These are phyloP conservation scores for Drosophila stalkeri DNA, from an alignment of 2,888 invertebrate species.

Conservation along the genomic window DNA sequence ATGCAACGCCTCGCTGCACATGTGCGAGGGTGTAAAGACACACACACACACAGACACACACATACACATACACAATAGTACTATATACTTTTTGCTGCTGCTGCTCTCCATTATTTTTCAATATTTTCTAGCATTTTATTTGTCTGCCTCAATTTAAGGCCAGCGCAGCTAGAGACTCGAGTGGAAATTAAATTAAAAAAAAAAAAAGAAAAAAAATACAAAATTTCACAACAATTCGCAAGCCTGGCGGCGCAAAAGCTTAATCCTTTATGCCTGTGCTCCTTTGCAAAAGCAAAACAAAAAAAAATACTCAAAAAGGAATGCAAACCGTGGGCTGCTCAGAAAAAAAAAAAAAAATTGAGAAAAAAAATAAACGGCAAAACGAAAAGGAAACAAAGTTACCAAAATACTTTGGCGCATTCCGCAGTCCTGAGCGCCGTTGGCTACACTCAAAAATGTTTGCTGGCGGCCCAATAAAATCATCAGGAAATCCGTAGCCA, in stretches of 20 bases:
- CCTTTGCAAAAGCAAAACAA: constrained; percentile 24
- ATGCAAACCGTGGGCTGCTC: constrained; percentile 38
- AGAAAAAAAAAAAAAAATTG: constrained; percentile 4
- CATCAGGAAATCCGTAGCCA: constrained; percentile 80
- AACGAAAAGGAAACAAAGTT: constrained; percentile 59
- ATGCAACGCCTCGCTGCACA: constrained; percentile 55
- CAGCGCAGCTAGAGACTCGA: constrained; percentile 17
- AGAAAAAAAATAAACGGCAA: constrained; percentile 28
- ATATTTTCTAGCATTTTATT: constrained; percentile 70
- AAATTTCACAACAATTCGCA: constrained; percentile 69
- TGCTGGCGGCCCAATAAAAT: constrained; percentile 80
- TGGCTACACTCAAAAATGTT: constrained; percentile 82
- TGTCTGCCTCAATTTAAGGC: constrained; percentile 55
- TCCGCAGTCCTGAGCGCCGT: constrained; percentile 75
- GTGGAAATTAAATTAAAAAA: constrained; percentile 67
- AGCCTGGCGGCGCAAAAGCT: constrained; percentile 71
- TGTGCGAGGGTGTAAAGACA: constrained; percentile 39
- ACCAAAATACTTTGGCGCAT: constrained; percentile 77
- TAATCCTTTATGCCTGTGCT: constrained; percentile 74
- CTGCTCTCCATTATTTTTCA: constrained; percentile 58
- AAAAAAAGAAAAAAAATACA: constrained; percentile 53
- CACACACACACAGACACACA: background rate
- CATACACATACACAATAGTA: too few relatives aligned
- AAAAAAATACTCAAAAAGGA: constrained; percentile 7
- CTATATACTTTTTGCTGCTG: constrained; percentile 29